phyloP scores from a whole-genome alignment of 2,797 vertebrate species.

The Dermochelys coriacea region DNA sequence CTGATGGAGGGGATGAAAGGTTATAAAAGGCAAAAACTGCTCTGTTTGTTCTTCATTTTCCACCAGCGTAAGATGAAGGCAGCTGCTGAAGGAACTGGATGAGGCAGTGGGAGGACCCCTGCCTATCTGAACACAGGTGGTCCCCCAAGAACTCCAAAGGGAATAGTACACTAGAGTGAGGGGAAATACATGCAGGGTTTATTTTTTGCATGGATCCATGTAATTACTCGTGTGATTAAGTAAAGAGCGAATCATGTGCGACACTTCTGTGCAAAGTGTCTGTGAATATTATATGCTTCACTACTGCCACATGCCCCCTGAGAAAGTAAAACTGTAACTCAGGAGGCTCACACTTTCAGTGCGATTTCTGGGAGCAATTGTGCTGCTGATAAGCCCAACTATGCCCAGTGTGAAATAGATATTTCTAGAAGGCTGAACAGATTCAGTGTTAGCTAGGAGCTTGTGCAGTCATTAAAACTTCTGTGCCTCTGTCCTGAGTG shows the following conservation, averaged over 20 bases:
- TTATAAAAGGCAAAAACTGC: neutral
- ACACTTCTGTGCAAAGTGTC: neutral
- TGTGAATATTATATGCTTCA: too few species aligned
- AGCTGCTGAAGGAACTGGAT: neutral
- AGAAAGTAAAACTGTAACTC: too few species aligned
- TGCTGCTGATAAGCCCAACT: too few species aligned
- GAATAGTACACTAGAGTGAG: neutral
- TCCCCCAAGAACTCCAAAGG: too few species aligned
- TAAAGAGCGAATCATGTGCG: neutral
- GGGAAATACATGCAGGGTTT: neutral
- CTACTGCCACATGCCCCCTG: too few species aligned
- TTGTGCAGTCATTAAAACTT: too few species aligned
- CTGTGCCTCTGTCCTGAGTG: too few species aligned
- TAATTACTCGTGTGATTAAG: neutral
- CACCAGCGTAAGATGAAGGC: neutral
- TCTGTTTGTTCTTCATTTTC: neutral
- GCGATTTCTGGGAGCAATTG: too few species aligned
- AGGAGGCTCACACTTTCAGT: too few species aligned
- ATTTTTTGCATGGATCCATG: neutral
- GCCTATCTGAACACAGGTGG: neutral
- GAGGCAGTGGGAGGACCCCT: neutral
- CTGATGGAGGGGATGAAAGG: neutral
- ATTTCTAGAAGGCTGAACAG: too few species aligned
- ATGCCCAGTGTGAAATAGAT: too few species aligned
- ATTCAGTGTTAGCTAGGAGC: too few species aligned